Percentiles rank a stretch among this genome's conserved stretches.
These are phyloP conservation scores for Campoletis sonorensis DNA, from an alignment of 1,140 invertebrate genomes.

Conservation along the genomic window DNA sequence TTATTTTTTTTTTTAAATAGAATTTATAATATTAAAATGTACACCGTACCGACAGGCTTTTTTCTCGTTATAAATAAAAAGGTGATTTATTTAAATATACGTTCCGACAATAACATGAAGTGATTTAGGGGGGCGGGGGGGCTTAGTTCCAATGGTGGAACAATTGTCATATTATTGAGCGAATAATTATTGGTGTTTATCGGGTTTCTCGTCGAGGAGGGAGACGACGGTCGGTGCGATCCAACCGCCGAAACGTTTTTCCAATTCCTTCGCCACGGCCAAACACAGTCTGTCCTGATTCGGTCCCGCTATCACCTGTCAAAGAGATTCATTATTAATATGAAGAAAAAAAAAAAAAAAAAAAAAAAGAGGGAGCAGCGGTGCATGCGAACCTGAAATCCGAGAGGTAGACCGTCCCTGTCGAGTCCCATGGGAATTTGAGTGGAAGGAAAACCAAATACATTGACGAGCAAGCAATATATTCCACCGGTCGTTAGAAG, in stretches of 20 bases:
- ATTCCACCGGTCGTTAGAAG: constrained; percentile 79
- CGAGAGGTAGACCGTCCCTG: constrained; percentile 82
- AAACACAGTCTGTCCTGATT: constrained; percentile 86
- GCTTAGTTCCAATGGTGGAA: too few species aligned
- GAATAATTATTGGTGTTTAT: not conserved
- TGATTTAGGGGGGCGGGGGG: too few species aligned
- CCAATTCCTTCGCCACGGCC: constrained; percentile 86
- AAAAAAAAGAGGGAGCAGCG: too few species aligned
- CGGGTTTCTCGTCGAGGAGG: not conserved
- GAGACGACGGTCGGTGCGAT: constrained; percentile 55
- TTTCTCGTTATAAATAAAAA: too few species aligned
- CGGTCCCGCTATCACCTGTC: constrained; percentile 79
- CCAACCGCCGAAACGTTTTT: constrained; percentile 90
- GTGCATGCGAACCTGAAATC: constrained; percentile 80
- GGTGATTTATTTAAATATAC: too few species aligned
- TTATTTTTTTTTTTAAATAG: too few species aligned
- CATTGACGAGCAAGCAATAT: constrained; percentile 86
- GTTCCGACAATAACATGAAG: too few species aligned
- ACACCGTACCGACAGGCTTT: too few species aligned
- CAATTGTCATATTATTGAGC: too few species aligned
- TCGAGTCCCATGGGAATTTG: constrained; percentile 84
- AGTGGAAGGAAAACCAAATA: constrained; percentile 85
- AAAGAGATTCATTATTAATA: too few species aligned
- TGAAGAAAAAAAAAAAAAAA: too few species aligned
- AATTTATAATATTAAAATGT: too few species aligned